phyloP scores from a whole-genome alignment of 2,113 vertebrate species.

The Ammodytes dubius region DNA sequence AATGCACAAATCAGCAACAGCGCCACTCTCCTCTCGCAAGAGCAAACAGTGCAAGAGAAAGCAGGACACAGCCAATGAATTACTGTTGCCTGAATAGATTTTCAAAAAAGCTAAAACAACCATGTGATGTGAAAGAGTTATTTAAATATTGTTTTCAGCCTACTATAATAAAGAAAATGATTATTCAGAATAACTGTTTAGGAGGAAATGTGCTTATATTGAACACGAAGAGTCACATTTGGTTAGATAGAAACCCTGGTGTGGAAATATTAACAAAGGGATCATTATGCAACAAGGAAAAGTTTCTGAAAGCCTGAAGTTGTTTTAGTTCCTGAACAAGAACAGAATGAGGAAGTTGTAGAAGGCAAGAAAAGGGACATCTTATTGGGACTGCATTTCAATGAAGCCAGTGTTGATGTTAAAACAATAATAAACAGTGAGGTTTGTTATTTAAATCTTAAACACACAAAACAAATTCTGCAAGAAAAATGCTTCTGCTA shows the following conservation, averaged over 20 bases:
- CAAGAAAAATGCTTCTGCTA: background rate
- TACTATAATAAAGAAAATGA: background rate
- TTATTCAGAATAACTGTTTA: background rate
- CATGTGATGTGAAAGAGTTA: background rate
- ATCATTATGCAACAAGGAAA: background rate
- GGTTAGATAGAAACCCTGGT: background rate
- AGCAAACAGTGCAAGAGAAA: slow-evolving; percentile 1
- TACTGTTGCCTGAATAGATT: background rate
- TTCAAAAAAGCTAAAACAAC: background rate
- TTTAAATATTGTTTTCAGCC: background rate
- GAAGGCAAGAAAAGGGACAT: background rate
- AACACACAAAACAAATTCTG: background rate
- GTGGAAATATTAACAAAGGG: background rate
- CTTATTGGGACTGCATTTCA: background rate
- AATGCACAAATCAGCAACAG: slow-evolving; percentile 62
- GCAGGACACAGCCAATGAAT: background rate
- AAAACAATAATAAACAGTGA: background rate
- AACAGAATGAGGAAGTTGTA: slow-evolving; percentile 35
- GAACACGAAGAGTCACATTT: background rate
- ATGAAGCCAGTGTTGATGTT: background rate
- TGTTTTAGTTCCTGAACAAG: slow-evolving; percentile 15
- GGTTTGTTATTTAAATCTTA: background rate
- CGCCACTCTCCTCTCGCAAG: slow-evolving; percentile 19
- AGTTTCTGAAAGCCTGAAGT: slow-evolving; percentile 6
- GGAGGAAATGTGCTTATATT: background rate